Evolutionary conservation across 1,140 invertebrate genomes (phyloP).

Genomic region (Monochamus saltuarius): DNA sequence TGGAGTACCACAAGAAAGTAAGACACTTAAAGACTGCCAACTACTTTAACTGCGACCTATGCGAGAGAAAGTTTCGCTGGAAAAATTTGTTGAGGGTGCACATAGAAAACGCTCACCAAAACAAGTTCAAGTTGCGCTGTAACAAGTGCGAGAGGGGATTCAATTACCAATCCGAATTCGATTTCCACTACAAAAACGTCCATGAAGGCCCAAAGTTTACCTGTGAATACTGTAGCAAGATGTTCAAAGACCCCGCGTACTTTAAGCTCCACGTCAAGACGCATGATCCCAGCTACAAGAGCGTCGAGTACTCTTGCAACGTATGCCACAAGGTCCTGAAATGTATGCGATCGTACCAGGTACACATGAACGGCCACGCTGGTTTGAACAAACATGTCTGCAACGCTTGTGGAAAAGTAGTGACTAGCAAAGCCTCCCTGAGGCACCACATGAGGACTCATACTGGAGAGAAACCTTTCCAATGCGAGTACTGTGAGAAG

Average conservation of each 20-base stretch:
- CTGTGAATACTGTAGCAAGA: conserved; percentile 33
- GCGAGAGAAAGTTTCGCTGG: conserved; percentile 47
- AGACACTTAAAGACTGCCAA: conserved; percentile 42
- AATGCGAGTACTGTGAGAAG: conserved; percentile 57
- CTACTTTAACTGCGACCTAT: conserved; percentile 60
- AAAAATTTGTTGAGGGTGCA: neutral
- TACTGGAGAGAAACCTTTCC: conserved; percentile 65
- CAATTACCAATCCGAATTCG: conserved; percentile 36
- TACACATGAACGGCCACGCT: conserved; percentile 55
- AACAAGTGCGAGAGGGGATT: conserved; percentile 53
- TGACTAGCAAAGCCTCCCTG: conserved; percentile 8
- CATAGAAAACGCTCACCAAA: conserved; percentile 1
- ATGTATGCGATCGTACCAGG: too few relatives aligned
- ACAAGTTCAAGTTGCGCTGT: conserved; percentile 39
- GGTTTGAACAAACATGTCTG: conserved; percentile 58
- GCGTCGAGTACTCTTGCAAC: too few relatives aligned
- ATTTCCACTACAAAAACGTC: conserved; percentile 14
- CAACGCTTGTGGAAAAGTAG: conserved; percentile 46
- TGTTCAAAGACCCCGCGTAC: conserved; percentile 33
- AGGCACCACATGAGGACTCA: conserved; percentile 44
- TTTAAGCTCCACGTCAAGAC: conserved; percentile 57
- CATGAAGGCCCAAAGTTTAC: conserved; percentile 16
- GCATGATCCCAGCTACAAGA: conserved; percentile 56
- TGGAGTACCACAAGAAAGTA: conserved; percentile 39
- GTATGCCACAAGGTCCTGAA: too few relatives aligned